Conservation (phyloP, 2,113 vertebrate species). For the Apodemus speciosus region DNA sequence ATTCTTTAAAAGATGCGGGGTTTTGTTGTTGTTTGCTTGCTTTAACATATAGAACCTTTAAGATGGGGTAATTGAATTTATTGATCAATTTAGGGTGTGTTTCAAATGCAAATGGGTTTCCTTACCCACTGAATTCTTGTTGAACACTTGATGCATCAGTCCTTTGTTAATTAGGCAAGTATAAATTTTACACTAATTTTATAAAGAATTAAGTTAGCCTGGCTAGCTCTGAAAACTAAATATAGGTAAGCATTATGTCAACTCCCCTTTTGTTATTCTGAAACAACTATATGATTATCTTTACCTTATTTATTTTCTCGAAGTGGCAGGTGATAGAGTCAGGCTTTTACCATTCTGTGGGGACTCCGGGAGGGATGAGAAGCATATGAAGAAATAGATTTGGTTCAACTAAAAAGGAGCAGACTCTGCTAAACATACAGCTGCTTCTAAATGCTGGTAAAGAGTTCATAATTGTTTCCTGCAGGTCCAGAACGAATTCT, state of each 20-base stretch:
- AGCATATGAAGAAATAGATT: not conserved
- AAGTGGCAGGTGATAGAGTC: not conserved
- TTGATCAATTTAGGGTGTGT: not conserved
- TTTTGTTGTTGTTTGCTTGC: not conserved
- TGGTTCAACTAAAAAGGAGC: not conserved
- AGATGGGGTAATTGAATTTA: not conserved
- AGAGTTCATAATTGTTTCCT: not conserved
- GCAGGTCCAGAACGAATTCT: not conserved
- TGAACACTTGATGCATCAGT: not conserved
- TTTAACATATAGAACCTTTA: not conserved
- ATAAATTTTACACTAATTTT: conserved; percentile 19
- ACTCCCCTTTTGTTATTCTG: not conserved
- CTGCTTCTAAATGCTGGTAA: conserved; percentile 8
- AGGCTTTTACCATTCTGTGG: not conserved
- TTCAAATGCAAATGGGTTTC: not conserved
- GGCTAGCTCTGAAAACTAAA: not conserved
- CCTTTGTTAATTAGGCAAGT: not conserved
- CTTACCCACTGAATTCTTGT: not conserved
- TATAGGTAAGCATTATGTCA: not conserved
- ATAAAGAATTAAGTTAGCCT: not conserved
- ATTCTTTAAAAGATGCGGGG: not conserved
- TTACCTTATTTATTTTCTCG: not conserved
- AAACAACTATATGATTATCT: not conserved
- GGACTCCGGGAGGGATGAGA: not conserved
- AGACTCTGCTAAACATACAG: not conserved